These are phyloP conservation scores for Emydocephalus ijimae DNA, from an alignment of 2,113 vertebrate genomes.

Conservation along the genomic window DNA sequence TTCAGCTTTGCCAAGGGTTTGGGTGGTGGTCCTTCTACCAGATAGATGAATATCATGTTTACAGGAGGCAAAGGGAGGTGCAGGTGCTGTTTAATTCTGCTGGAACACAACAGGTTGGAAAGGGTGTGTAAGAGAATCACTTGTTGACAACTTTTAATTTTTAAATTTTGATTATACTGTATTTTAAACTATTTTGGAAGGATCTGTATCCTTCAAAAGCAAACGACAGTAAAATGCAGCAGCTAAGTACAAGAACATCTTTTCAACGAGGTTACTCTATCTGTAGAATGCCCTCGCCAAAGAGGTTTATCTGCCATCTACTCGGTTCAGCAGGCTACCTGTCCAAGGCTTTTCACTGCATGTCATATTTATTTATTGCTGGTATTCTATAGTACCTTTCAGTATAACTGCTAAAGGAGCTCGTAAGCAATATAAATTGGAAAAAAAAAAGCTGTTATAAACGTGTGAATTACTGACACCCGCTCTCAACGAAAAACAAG, in stretches of 20 bases:
- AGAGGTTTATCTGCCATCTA: neutral
- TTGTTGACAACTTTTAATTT: neutral
- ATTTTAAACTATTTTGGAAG: neutral
- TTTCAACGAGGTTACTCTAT: neutral
- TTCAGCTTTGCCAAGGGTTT: neutral
- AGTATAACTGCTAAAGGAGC: neutral
- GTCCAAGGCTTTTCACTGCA: neutral
- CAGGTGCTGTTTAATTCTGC: neutral
- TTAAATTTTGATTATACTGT: neutral
- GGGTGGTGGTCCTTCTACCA: neutral
- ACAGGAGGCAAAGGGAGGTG: neutral
- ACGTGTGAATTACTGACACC: neutral
- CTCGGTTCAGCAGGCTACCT: neutral
- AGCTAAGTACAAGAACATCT: too few species aligned
- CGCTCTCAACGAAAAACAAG: constrained; percentile 16
- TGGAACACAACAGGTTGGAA: neutral
- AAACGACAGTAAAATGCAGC: neutral
- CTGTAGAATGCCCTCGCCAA: neutral
- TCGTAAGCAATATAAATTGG: neutral
- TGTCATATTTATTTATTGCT: neutral
- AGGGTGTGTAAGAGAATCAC: neutral
- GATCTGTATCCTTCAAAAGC: neutral
- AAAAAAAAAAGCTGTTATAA: neutral
- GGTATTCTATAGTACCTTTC: neutral
- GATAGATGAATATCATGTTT: neutral